A percentile compares a stretch with the other conserved stretches of the same genome.
These are phyloP conservation scores for Eutrigla gurnardus DNA, from an alignment of 2,797 vertebrate genomes.

Conservation along the genomic window DNA sequence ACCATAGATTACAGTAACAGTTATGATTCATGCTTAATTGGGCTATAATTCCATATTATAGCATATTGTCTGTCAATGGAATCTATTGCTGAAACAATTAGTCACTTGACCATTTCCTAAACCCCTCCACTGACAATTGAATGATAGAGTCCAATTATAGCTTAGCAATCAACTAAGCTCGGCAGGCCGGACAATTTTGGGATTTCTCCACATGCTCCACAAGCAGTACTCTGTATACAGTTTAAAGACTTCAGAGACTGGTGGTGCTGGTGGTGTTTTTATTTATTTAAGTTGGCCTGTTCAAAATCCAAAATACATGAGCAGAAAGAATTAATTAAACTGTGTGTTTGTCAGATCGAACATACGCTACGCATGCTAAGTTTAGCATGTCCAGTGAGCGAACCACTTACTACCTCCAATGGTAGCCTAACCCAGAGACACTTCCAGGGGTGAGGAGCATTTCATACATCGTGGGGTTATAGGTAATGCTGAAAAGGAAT, in stretches of 20 bases:
- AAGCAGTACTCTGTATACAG: background rate
- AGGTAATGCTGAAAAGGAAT: background rate
- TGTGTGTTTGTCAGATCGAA: background rate
- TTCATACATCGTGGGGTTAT: background rate
- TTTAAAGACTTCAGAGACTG: background rate
- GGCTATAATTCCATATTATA: background rate
- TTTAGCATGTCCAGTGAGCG: background rate
- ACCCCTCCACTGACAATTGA: background rate
- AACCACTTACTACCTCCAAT: background rate
- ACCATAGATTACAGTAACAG: background rate
- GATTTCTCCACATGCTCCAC: background rate
- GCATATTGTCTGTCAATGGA: background rate
- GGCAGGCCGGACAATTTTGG: background rate
- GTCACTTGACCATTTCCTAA: conserved; percentile 9
- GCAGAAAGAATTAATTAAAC: background rate
- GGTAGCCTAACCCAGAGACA: background rate
- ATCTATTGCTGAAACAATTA: background rate
- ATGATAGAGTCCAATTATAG: background rate
- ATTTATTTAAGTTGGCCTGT: background rate
- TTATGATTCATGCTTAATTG: background rate
- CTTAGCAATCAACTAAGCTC: background rate
- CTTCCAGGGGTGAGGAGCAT: background rate
- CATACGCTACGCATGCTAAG: background rate
- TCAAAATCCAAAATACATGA: background rate
- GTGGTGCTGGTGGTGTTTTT: background rate